phyloP scores from a whole-genome alignment of 92 coral and sea anemone genomes.

The Diadumene lineata region DNA sequence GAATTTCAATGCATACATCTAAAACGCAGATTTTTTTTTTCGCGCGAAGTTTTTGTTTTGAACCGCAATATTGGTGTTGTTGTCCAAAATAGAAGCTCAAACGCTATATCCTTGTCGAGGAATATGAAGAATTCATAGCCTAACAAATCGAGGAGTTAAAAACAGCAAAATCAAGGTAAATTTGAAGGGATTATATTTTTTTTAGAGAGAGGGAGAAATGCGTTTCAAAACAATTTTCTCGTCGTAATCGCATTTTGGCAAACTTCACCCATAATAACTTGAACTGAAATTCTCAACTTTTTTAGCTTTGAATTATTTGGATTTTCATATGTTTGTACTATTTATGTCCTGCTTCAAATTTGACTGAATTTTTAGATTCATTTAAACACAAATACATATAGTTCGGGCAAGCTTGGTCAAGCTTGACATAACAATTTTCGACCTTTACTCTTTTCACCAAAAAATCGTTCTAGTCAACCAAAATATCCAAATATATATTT shows the following conservation, averaged over 20 bases:
- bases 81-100: slow-evolving; percentile 28
- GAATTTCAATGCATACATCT: slow-evolving; percentile 41
- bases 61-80: slow-evolving; percentile 19
- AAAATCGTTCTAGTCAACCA: neutral
- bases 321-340: neutral
- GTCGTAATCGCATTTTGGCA: neutral
- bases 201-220: neutral
- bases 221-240: neutral
- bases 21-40: slow-evolving; percentile 82
- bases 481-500: neutral
- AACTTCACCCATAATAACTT: neutral
- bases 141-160: neutral
- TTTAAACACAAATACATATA: slow-evolving; percentile 7
- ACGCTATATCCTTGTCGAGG: slow-evolving; percentile 14
- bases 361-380: neutral
- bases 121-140: slow-evolving; percentile 29
- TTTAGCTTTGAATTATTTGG: neutral
- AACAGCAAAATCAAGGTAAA: slow-evolving; percentile 10
- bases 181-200: slow-evolving; percentile 3
- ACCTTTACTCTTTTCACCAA: neutral
- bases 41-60: slow-evolving; percentile 83
- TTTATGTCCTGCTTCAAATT: too few relatives aligned
- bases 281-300: neutral
- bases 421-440: slow-evolving; percentile 5
- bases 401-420: slow-evolving; percentile 34